Conservation (phyloP, 2,797 vertebrate species). For the Mionectes olivaceus region DNA sequence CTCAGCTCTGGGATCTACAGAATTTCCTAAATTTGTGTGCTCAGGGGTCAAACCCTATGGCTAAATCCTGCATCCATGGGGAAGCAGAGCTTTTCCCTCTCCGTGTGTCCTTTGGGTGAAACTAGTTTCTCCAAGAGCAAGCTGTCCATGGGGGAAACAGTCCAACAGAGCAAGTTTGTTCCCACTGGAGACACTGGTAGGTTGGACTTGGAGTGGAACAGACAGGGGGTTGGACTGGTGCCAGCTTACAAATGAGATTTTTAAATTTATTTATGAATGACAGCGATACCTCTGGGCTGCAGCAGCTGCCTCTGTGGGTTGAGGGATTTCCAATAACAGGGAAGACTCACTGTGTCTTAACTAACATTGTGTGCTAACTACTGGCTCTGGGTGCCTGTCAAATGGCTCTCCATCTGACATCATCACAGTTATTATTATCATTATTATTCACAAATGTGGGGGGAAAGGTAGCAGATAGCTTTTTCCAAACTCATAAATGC, state of each 20-base stretch:
- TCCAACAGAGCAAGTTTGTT: background rate
- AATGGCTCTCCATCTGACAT: background rate
- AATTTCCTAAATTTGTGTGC: background rate
- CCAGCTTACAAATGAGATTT: background rate
- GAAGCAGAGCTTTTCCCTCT: background rate
- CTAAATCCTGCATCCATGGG: background rate
- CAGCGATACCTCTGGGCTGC: background rate
- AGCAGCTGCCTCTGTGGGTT: background rate
- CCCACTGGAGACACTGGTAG: background rate
- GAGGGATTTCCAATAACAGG: background rate
- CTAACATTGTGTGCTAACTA: background rate
- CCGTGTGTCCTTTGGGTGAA: accelerated
- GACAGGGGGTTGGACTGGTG: background rate
- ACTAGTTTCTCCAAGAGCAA: background rate
- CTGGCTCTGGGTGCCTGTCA: background rate
- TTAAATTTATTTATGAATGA: background rate
- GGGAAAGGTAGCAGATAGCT: background rate
- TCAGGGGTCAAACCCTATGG: accelerated
- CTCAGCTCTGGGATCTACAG: background rate
- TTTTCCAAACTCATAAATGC: background rate
- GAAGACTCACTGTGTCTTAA: background rate
- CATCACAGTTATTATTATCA: too few relatives aligned
- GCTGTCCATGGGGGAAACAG: background rate
- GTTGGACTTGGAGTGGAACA: background rate
- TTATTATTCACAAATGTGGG: background rate